Base-by-base conservation (phyloP, 2,113 vertebrate species). In the Spheniscus mendiculus region DNA sequence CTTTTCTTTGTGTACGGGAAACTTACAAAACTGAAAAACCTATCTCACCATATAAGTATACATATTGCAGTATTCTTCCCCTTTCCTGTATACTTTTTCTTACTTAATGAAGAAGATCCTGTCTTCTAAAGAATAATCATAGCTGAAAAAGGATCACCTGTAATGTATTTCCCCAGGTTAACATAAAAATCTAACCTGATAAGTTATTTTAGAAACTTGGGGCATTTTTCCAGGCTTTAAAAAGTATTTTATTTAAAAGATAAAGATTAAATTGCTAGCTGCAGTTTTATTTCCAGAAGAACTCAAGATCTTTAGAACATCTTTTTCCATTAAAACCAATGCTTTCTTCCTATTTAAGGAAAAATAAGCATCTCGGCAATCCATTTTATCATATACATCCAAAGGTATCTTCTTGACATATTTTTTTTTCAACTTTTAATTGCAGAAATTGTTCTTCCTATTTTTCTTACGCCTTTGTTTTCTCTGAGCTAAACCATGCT, bases 251-350 rank as follows among this genome's bases (percentile, higher is more conserved):
- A n/a, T n/a, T n/a, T n/a, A 96, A 76, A 19, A 72, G 27, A 55
- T 25, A 86, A 81, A 93, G 55, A 90, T 36, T 81, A 49, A 80
- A 87, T 72, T 72, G 6, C 50, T 79, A 59, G 30, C n/a, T 53
- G 26, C n/a, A 61, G 7, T n/a, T 50, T 79, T 44, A 44, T 59
- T 86, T 87, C 93, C 65, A 89, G 69, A 77, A 77, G n/a, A 81
- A 80, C 45, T 73, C 63, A 52, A 79, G 63, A 62, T 56, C 40
- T 47, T 83, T 70, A 80, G 18, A 81, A 91, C 18, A 69, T 15
- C 9, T 76, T 92, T 91, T 89, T 85, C 83, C 84, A 96, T 69
- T 89, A 93, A 96, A 96, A 92, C 49, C 50, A 93, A 96, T 90
- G 47, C 34, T 59, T 92, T 90, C 49, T 12, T 95, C 62, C 52